Conservation (phyloP, 2,888 invertebrate genomes). For the Drosophila lutescens region DNA sequence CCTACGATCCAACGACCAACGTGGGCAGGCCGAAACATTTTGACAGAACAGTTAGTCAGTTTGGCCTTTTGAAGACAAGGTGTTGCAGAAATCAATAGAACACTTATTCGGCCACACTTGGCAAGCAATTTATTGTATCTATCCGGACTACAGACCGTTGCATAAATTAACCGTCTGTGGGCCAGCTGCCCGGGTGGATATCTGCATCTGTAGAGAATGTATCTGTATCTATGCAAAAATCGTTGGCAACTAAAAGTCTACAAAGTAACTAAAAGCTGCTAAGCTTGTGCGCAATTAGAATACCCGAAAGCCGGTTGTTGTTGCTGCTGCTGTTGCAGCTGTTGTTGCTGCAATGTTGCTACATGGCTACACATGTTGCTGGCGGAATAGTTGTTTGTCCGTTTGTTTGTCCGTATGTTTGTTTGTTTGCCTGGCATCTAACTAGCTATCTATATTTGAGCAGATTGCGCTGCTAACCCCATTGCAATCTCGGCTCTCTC, state of each 20-base stretch:
- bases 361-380: slow-evolving; percentile 73
- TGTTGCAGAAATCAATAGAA: slow-evolving; percentile 75
- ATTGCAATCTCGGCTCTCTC: slow-evolving; percentile 70
- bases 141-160: slow-evolving; percentile 51
- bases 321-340: slow-evolving; percentile 38
- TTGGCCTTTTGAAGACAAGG: slow-evolving; percentile 66
- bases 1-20: slow-evolving; percentile 36
- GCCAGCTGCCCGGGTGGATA: slow-evolving; percentile 9
- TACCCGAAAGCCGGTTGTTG: slow-evolving; percentile 60
- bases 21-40: slow-evolving; percentile 72
- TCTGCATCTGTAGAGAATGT: slow-evolving; percentile 52
- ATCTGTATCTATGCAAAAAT: slow-evolving; percentile 48
- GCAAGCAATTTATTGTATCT: slow-evolving; percentile 68
- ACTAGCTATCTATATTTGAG: slow-evolving; percentile 80
- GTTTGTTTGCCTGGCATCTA: slow-evolving; percentile 60
- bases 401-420: slow-evolving; percentile 38
- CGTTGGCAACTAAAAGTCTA: slow-evolving; percentile 77
- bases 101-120: slow-evolving; percentile 75
- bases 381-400: slow-evolving; percentile 43
- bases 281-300: slow-evolving; percentile 79
- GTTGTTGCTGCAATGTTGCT: slow-evolving; percentile 56
- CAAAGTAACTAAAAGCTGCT: slow-evolving; percentile 79
- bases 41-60: slow-evolving; percentile 80
- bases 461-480: slow-evolving; percentile 80
- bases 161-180: slow-evolving; percentile 68